Evolutionary conservation across 2,888 invertebrate genomes (phyloP).

Genomic region (Nephrotoma guestfalica): DNA sequence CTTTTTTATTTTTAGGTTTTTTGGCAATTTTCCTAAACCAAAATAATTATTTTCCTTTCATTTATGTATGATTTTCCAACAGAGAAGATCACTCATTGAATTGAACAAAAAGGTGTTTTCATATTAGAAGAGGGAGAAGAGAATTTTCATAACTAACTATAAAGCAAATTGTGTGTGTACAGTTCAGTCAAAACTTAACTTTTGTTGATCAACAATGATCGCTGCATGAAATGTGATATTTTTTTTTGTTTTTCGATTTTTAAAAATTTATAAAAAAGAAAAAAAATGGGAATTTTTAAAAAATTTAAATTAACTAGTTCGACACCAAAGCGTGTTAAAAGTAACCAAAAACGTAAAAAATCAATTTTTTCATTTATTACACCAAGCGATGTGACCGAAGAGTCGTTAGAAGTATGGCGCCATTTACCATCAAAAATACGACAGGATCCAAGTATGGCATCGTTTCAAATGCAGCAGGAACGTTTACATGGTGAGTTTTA

Average conservation of each 20-base stretch:
- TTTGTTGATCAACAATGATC: not conserved
- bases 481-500: constrained; percentile 25
- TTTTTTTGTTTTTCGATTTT: not conserved
- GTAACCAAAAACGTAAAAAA: constrained; percentile 9
- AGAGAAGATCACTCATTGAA: not conserved
- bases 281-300: constrained; percentile 7
- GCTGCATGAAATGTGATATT: not conserved
- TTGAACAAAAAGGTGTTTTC: not conserved
- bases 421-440: constrained; percentile 49
- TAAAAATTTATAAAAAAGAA: not conserved
- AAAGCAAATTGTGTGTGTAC: not conserved
- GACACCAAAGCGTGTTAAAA: not conserved
- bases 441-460: constrained; percentile 47
- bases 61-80: not conserved
- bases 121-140: not conserved
- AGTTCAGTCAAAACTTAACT: not conserved
- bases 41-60: not conserved
- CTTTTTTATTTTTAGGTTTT: not conserved
- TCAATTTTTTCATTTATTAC: constrained; percentile 22
- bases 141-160: not conserved
- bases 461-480: constrained; percentile 36
- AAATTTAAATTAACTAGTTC: not conserved
- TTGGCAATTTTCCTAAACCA: not conserved
- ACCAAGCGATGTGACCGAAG: constrained; percentile 42
- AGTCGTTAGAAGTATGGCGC: constrained; percentile 47